These are phyloP conservation scores for Turritopsis dohrnii DNA, from an alignment of 30 jellyfish, hydroid and myxozoan species.

Conservation along the genomic window DNA sequence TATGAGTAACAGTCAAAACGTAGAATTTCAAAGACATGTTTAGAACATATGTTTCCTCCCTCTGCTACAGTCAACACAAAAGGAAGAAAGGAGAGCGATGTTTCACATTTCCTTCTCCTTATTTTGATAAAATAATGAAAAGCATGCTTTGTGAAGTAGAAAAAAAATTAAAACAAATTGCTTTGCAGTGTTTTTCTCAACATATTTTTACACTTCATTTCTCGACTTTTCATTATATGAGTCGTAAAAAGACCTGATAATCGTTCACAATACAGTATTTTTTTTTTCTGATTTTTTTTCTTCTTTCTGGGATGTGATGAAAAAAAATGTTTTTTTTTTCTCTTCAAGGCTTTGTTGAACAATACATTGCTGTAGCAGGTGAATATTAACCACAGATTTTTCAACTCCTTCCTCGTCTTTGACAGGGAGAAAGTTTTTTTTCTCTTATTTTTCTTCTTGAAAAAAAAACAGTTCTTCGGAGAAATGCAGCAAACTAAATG, in stretches of 20 bases:
- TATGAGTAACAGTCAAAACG: no score
- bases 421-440: not conserved
- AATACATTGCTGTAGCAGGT: not conserved
- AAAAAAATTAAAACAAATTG: not conserved
- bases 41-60: not conserved
- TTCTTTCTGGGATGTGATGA: not conserved
- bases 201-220: not conserved
- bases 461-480: not conserved
- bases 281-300: no score
- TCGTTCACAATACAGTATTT: not conserved
- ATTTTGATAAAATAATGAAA: not conserved
- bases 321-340: not conserved
- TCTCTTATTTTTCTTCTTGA: not conserved
- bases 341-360: not conserved
- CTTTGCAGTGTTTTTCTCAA: not conserved
- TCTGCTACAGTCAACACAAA: not conserved
- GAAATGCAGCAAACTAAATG: not conserved
- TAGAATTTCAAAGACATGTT: no score
- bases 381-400: not conserved
- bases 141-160: not conserved
- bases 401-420: not conserved
- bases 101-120: not conserved
- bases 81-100: not conserved
- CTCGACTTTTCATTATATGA: not conserved
- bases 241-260: not conserved